These are phyloP conservation scores for Eupeodes luniger DNA, from an alignment of 2,888 invertebrate genomes.

Conservation along the genomic window DNA sequence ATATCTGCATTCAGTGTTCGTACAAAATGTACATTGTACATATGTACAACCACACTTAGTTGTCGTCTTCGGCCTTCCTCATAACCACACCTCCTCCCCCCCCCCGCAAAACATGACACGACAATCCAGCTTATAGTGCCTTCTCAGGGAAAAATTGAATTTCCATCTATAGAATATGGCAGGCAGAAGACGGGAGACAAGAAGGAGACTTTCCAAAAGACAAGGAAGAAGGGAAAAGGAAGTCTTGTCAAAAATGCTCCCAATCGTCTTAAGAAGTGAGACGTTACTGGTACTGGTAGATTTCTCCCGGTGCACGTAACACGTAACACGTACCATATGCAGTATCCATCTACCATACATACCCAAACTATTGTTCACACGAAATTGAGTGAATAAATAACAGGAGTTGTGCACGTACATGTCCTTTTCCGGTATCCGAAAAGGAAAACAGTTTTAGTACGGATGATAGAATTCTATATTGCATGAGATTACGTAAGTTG, in stretches of 20 bases:
- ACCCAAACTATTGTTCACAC: conserved; percentile 62
- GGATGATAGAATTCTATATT: conserved; percentile 61
- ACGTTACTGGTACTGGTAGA: conserved; percentile 17
- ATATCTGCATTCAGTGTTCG: conserved; percentile 43
- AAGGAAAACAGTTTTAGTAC: conserved; percentile 65
- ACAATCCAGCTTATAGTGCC: conserved; percentile 46
- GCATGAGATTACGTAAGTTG: conserved; percentile 39
- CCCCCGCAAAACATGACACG: conserved; percentile 8
- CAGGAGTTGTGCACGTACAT: conserved; percentile 62
- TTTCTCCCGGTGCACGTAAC: conserved; percentile 28
- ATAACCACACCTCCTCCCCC: not conserved
- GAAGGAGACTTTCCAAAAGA: not conserved
- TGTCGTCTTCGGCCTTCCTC: not conserved
- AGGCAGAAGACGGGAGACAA: not conserved
- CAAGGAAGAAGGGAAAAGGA: not conserved
- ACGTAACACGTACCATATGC: conserved; percentile 54
- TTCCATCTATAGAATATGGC: conserved; percentile 30
- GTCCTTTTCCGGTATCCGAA: conserved; percentile 55
- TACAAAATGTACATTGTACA: not conserved
- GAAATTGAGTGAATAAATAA: conserved; percentile 72
- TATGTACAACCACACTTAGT: conserved; percentile 8
- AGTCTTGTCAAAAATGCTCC: conserved; percentile 55
- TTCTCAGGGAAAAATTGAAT: conserved; percentile 54
- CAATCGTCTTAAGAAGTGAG: conserved; percentile 57
- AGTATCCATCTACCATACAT: conserved; percentile 1